Percentiles rank a stretch among this genome's conserved stretches.
phyloP scores from a whole-genome alignment of 2,113 vertebrate species.

The Apodemus speciosus region DNA sequence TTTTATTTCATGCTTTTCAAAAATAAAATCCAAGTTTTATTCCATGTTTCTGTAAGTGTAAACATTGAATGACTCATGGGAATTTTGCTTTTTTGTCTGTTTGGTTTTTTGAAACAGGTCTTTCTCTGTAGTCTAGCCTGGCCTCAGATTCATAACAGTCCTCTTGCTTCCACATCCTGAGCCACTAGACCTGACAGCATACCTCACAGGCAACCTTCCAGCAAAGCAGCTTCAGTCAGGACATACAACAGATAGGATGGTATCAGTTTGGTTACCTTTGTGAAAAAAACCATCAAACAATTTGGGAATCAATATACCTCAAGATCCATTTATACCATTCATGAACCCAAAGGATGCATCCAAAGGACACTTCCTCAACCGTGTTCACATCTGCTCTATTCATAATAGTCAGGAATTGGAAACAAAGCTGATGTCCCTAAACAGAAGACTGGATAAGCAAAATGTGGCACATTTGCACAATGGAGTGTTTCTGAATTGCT shows the following conservation, averaged over 20 bases:
- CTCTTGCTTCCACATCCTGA: background rate
- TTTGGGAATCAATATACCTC: background rate
- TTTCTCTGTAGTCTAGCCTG: background rate
- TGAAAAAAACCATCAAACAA: background rate
- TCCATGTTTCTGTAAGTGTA: conserved; percentile 6
- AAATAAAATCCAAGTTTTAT: conserved; percentile 35
- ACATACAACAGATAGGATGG: background rate
- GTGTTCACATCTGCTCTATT: background rate
- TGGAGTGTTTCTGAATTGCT: background rate
- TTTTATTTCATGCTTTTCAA: conserved; percentile 25
- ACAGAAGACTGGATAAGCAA: background rate
- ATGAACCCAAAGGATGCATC: background rate
- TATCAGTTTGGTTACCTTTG: background rate
- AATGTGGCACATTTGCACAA: background rate
- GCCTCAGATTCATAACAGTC: background rate
- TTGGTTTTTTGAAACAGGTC: background rate
- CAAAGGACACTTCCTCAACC: background rate
- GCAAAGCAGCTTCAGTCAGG: conserved; percentile 19
- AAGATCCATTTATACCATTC: background rate
- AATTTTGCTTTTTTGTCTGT: background rate
- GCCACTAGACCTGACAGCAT: background rate
- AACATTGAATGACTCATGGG: background rate
- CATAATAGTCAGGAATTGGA: background rate
- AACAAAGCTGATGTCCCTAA: background rate
- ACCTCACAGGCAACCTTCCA: background rate